Evolutionary conservation across 2,113 vertebrate genomes (phyloP).

Genomic region (Centropristis striata): DNA sequence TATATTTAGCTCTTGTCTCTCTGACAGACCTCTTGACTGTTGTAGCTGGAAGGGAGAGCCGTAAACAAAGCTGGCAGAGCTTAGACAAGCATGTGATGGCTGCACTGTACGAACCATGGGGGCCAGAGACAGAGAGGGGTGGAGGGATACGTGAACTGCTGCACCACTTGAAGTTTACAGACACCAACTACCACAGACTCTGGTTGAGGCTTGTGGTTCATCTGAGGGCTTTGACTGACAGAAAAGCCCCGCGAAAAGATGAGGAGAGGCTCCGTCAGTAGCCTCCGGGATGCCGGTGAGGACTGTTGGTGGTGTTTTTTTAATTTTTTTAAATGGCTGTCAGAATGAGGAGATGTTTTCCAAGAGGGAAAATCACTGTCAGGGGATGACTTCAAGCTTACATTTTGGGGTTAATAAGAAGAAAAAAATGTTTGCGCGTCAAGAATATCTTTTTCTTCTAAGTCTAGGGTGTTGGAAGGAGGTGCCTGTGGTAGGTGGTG

Average conservation of each 20-base stretch:
- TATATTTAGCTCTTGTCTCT: slow-evolving; percentile 65
- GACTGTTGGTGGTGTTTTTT: slow-evolving; percentile 28
- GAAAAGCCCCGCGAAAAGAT: slow-evolving; percentile 11
- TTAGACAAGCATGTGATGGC: slow-evolving; percentile 58
- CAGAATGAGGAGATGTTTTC: slow-evolving; percentile 23
- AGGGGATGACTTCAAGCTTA: slow-evolving; percentile 23
- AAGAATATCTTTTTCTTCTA: slow-evolving; percentile 29
- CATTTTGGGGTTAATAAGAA: slow-evolving; percentile 45
- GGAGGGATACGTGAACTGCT: slow-evolving; percentile 4
- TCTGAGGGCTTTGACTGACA: slow-evolving; percentile 53
- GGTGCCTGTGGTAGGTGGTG: slow-evolving; percentile 58
- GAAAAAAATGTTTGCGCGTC: slow-evolving; percentile 34
- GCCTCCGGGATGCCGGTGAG: slow-evolving; percentile 12
- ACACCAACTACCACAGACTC: slow-evolving; percentile 43
- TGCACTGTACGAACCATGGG: slow-evolving; percentile 26
- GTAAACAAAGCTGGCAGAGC: slow-evolving; percentile 76
- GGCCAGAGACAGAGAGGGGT: slow-evolving; percentile 20
- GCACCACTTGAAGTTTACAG: slow-evolving; percentile 35
- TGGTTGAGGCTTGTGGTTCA: slow-evolving; percentile 52
- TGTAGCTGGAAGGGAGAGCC: slow-evolving; percentile 35
- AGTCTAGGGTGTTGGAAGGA: slow-evolving; percentile 64
- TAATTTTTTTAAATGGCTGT: background rate
- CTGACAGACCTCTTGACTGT: slow-evolving; percentile 51
- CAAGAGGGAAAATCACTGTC: background rate
- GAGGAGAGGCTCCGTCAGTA: slow-evolving; percentile 3